Evolutionary conservation across 2,113 vertebrate species (phyloP), one percentile per base, ranked within the genome.

Genomic region (Pipra filicauda): DNA sequence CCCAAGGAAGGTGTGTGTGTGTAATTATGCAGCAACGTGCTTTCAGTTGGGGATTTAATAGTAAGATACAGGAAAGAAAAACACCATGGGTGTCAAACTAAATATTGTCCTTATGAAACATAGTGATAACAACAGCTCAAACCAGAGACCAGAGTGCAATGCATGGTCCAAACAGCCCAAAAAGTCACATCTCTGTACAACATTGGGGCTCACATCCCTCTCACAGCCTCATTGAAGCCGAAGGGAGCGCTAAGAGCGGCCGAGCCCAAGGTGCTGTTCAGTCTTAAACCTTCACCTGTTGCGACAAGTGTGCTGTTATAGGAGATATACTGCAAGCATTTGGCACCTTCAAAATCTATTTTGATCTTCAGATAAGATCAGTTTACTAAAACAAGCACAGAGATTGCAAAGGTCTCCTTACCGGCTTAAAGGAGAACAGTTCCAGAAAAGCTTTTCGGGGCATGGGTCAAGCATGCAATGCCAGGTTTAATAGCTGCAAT

Each of bases 301-400:
- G 72, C n/a, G 82, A 89, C 79, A 93, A 81, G 67, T 0, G 8
- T 59, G 55, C 48, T 93, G 55, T 62, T 84, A 46, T 3, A 74
- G 79, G 69, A 92, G 89, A 67, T 62, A 51, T 0, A 72, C 33
- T 84, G 83, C 27, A 72, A 71, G 37, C 14, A n/a, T 75, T 54
- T 86, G 70, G 41, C 96, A 93, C 86, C 46, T 88, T 88, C 61
- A 87, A 86, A 93, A 91, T 85, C 83, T 84, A 92, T 91, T 94
- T 82, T 75, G 66, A 96, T 78, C 80, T 69, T 19, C 83, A 92
- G 92, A 94, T 97, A 96, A 96, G 88, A 95, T 86, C 90, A 57
- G 48, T 78, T 88, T 37, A 16, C 69, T 91, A 84, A 93, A 95
- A 91, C 48, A 81, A 93, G 86, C 67, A 26, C 58, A 30, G 87